Conservation (phyloP, 2,113 vertebrate genomes). For the Colossoma macropomum region DNA sequence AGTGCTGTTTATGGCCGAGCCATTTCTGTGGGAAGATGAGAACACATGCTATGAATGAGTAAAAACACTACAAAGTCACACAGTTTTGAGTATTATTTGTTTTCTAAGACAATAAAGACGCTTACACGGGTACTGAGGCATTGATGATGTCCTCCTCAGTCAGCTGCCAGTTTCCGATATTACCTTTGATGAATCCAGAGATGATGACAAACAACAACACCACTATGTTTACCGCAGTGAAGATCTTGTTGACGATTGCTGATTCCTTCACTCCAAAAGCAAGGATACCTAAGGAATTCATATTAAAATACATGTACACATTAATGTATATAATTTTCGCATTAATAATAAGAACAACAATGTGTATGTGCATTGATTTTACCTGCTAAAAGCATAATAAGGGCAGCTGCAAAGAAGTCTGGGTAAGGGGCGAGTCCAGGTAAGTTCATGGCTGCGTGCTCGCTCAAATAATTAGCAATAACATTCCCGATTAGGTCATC, state of each 20-base stretch:
- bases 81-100: not conserved
- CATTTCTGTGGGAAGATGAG: constrained; percentile 18
- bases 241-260: constrained; percentile 81
- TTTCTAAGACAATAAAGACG: not conserved
- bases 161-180: constrained; percentile 81
- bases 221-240: constrained; percentile 81
- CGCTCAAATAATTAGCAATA: constrained; percentile 74
- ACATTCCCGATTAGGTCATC: constrained; percentile 82
- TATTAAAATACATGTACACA: not conserved
- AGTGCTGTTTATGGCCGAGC: not conserved
- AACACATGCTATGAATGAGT: not conserved
- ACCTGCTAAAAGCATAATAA: constrained; percentile 85
- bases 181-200: constrained; percentile 81
- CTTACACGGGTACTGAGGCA: constrained; percentile 55
- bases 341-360: not conserved
- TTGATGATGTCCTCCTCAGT: constrained; percentile 64
- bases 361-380: constrained; percentile 9
- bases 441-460: constrained; percentile 68
- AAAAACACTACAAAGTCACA: no score
- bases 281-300: constrained; percentile 77
- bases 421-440: constrained; percentile 84
- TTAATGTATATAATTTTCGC: not conserved
- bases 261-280: constrained; percentile 88
- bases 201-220: constrained; percentile 83
- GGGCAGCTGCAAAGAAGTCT: constrained; percentile 83